Percentiles rank a stretch among this genome's conserved stretches.
Conservation (phyloP, 2,888 invertebrate species). For the Diadromus collaris region DNA sequence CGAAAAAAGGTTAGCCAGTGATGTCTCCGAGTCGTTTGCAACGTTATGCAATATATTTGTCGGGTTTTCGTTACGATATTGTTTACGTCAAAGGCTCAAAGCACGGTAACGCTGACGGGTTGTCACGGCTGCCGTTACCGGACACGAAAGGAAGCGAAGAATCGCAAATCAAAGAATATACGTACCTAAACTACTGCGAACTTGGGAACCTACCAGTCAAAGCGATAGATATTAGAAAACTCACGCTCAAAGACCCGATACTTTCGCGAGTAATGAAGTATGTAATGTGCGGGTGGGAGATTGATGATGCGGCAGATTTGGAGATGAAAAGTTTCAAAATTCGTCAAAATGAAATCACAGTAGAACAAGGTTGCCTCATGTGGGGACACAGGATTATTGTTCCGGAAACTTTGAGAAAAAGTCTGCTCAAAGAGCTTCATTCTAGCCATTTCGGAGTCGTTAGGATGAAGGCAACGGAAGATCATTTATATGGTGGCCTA, state of each 20-base stretch:
- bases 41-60: slow-evolving; percentile 44
- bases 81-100: slow-evolving; percentile 3
- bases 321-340: slow-evolving; percentile 22
- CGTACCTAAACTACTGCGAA: slow-evolving; percentile 12
- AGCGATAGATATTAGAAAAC: slow-evolving; percentile 31
- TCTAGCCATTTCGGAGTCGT: slow-evolving; percentile 44
- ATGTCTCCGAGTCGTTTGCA: slow-evolving; percentile 52
- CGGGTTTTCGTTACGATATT: slow-evolving; percentile 18
- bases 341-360: slow-evolving; percentile 13
- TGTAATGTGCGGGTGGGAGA: background rate
- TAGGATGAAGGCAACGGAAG: slow-evolving; percentile 53
- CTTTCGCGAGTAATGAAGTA: slow-evolving; percentile 2
- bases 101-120: slow-evolving; percentile 1
- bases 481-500: slow-evolving; percentile 61
- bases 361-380: slow-evolving; percentile 27
- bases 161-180: slow-evolving; percentile 19
- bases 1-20: slow-evolving; percentile 47
- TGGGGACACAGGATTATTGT: slow-evolving; percentile 18
- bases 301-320: slow-evolving; percentile 3
- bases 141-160: slow-evolving; percentile 19
- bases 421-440: slow-evolving; percentile 54
- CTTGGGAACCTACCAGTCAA: slow-evolving; percentile 26
- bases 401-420: slow-evolving; percentile 2
- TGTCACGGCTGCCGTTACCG: slow-evolving; percentile 7
- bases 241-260: background rate